Evolutionary conservation across 2,113 vertebrate species (phyloP).

Genomic region (Rhea americana): DNA sequence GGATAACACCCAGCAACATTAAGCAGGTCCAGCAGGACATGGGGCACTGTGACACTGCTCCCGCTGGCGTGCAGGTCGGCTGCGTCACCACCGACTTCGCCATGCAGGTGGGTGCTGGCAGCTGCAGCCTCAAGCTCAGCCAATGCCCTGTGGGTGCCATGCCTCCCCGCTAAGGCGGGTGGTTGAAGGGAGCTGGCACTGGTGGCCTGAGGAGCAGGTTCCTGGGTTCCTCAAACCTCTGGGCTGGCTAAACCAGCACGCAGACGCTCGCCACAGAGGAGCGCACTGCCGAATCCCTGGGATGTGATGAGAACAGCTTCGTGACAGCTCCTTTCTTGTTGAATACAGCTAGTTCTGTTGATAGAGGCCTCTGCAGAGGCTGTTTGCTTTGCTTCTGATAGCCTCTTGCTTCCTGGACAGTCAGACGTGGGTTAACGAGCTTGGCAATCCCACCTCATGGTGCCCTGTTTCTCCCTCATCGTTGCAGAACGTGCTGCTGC

Average conservation of each 20-base stretch:
- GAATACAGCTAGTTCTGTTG: accelerated
- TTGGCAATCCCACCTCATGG: accelerated
- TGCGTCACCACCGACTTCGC: conserved; percentile 95
- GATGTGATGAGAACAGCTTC: neutral
- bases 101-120: conserved; percentile 85
- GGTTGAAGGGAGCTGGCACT: too few relatives aligned
- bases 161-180: neutral
- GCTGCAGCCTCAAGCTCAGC: neutral
- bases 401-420: neutral
- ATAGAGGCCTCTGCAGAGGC: neutral
- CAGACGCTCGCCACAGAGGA: accelerated
- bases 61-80: conserved; percentile 80
- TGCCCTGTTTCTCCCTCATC: accelerated
- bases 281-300: accelerated
- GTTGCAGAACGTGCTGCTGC: conserved; percentile 90
- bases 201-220: neutral
- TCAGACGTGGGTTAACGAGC: accelerated
- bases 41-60: conserved; percentile 68
- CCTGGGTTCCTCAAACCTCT: accelerated
- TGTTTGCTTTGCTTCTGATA: accelerated
- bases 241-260: neutral
- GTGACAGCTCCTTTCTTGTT: accelerated
- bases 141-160: accelerated
- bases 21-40: conserved; percentile 83
- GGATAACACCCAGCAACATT: conserved; percentile 96